Conservation (phyloP, 2,113 vertebrate species). For the Asarcornis scutulata region DNA sequence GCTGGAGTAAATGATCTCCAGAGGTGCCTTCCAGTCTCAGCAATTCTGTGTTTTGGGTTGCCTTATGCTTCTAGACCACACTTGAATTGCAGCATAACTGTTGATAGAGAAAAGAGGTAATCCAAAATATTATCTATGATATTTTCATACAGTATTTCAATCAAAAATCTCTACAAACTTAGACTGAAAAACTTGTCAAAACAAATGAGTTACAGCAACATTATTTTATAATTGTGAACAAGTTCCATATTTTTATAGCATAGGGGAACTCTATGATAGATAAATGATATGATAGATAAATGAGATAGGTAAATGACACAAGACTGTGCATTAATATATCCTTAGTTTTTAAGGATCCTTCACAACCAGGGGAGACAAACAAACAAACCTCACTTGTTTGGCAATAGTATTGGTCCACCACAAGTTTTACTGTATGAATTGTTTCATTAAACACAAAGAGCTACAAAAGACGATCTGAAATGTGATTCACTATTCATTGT, state of each 20-base stretch:
- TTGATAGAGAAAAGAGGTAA: background rate
- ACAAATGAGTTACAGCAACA: fast-evolving
- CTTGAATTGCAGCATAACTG: background rate
- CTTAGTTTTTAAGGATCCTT: background rate
- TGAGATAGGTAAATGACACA: background rate
- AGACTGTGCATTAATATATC: background rate
- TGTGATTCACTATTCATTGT: background rate
- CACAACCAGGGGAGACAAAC: background rate
- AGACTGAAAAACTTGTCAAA: background rate
- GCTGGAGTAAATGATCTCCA: background rate
- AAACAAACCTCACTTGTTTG: background rate
- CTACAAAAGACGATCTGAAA: background rate
- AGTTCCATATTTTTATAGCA: background rate
- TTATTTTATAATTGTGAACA: background rate
- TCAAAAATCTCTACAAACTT: background rate
- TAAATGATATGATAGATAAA: too few species aligned
- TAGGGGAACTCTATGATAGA: too few species aligned
- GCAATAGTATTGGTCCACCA: background rate
- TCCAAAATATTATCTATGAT: background rate
- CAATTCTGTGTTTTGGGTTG: background rate
- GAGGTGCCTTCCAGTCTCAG: background rate
- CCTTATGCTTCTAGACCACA: fast-evolving
- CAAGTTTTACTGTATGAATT: background rate
- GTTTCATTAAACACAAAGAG: background rate
- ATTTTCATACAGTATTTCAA: background rate